These are phyloP conservation scores for Nebria ingens DNA, from an alignment of 1,140 invertebrate genomes.

Conservation along the genomic window DNA sequence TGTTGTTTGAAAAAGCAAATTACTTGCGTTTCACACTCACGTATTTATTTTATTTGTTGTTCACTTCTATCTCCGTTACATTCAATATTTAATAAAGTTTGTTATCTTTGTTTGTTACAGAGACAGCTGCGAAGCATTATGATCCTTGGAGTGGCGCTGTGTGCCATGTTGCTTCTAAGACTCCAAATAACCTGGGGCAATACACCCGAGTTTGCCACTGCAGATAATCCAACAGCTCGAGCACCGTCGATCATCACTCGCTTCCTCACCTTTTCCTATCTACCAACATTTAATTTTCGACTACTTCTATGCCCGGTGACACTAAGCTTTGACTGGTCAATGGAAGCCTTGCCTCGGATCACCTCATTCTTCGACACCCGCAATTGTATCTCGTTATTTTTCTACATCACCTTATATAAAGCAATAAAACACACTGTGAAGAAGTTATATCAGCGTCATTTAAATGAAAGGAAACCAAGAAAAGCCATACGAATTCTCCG, in stretches of 20 bases:
- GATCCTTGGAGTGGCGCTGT: constrained; percentile 45
- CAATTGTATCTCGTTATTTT: constrained; percentile 57
- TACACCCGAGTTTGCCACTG: constrained; percentile 70
- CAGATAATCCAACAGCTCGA: constrained; percentile 82
- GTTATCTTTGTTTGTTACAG: constrained; percentile 42
- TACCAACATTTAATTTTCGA: constrained; percentile 77
- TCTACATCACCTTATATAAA: constrained; percentile 50
- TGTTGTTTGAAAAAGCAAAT: no score
- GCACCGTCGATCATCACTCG: constrained; percentile 58
- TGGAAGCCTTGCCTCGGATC: constrained; percentile 82
- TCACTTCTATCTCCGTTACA: background rate
- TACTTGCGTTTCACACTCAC: no score
- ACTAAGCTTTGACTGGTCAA: constrained; percentile 91
- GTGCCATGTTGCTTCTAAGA: constrained; percentile 47
- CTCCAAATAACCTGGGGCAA: constrained; percentile 50
- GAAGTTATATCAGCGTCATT: background rate
- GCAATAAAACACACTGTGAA: background rate
- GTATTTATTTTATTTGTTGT: background rate
- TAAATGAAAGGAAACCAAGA: background rate
- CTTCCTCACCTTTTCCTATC: constrained; percentile 74
- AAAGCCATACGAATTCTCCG: background rate
- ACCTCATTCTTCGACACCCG: constrained; percentile 59
- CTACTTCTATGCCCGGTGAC: constrained; percentile 71
- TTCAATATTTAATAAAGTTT: no score
- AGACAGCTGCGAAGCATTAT: constrained; percentile 53